These are phyloP conservation scores for Cheilosia urbana DNA, from an alignment of 2,888 invertebrate species.

Conservation along the genomic window DNA sequence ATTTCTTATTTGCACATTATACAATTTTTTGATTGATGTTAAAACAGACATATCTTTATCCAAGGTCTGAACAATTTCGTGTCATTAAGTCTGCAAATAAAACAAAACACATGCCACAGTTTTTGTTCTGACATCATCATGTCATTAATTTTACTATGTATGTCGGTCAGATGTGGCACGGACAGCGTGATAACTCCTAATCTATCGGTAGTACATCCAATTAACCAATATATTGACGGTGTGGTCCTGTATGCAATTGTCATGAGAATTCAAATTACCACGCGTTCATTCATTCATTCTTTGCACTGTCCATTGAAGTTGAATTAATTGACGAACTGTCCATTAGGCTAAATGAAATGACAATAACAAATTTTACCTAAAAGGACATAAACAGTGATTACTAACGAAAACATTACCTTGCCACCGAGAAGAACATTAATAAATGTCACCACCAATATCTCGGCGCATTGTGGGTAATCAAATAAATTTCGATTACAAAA, in stretches of 20 bases:
- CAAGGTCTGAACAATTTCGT: too few relatives aligned
- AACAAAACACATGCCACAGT: too few relatives aligned
- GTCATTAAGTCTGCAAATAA: too few relatives aligned
- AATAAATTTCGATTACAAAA: slow-evolving; percentile 25
- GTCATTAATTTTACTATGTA: too few relatives aligned
- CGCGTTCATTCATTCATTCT: background rate
- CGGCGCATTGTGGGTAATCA: slow-evolving; percentile 41
- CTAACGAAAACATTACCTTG: slow-evolving; percentile 28
- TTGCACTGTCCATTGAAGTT: slow-evolving; percentile 19
- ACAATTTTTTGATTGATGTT: too few relatives aligned
- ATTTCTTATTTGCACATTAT: too few relatives aligned
- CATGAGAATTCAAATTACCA: slow-evolving; percentile 21
- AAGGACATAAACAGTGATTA: slow-evolving; percentile 30
- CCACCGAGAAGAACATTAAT: slow-evolving; percentile 34
- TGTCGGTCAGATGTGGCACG: too few relatives aligned
- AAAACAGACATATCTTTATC: too few relatives aligned
- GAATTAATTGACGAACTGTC: slow-evolving; percentile 33
- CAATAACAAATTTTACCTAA: slow-evolving; percentile 8
- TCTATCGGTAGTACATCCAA: too few relatives aligned
- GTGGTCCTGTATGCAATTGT: background rate
- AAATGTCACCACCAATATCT: slow-evolving; percentile 48
- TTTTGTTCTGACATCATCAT: too few relatives aligned
- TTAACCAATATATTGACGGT: slow-evolving; percentile 7
- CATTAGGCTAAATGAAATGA: slow-evolving; percentile 6
- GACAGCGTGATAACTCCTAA: too few relatives aligned